Conservation (phyloP, 2,888 invertebrate species). For the Lottia scabra region DNA sequence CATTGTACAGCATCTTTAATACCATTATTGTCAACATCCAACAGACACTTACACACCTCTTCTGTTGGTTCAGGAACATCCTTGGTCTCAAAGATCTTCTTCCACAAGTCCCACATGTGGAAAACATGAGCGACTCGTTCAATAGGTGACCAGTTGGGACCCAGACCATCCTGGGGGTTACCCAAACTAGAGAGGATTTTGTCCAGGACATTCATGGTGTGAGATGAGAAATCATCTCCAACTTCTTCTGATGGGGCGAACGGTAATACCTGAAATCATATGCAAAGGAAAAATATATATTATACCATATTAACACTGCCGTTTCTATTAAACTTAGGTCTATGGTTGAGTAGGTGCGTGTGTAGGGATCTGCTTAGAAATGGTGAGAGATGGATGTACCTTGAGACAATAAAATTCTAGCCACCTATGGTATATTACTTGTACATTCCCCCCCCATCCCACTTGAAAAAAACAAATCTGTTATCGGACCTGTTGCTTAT, state of each 20-base stretch:
- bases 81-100: slow-evolving; percentile 27
- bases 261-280: slow-evolving; percentile 39
- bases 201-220: slow-evolving; percentile 47
- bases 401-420: too few relatives aligned
- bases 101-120: slow-evolving; percentile 54
- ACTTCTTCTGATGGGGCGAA: slow-evolving; percentile 40
- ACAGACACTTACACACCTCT: slow-evolving; percentile 44
- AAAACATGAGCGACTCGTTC: slow-evolving; percentile 55
- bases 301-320: too few relatives aligned
- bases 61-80: slow-evolving; percentile 36
- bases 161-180: slow-evolving; percentile 50
- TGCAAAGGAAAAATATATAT: too few relatives aligned
- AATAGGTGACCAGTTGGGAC: slow-evolving; percentile 54
- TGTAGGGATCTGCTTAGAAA: too few relatives aligned
- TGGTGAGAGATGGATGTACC: too few relatives aligned
- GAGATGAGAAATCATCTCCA: slow-evolving; percentile 40
- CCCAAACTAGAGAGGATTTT: slow-evolving; percentile 48
- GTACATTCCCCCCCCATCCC: too few relatives aligned
- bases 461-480: too few relatives aligned
- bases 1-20: slow-evolving; percentile 40
- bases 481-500: too few relatives aligned
- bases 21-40: slow-evolving; percentile 46
- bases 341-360: too few relatives aligned
- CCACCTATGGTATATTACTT: too few relatives aligned
- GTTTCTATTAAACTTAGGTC: too few relatives aligned